Percentiles rank a stretch among this genome's conserved stretches.
Evolutionary conservation across 2,888 invertebrate species (phyloP).

Genomic region (Plagiodera versicolora): DNA sequence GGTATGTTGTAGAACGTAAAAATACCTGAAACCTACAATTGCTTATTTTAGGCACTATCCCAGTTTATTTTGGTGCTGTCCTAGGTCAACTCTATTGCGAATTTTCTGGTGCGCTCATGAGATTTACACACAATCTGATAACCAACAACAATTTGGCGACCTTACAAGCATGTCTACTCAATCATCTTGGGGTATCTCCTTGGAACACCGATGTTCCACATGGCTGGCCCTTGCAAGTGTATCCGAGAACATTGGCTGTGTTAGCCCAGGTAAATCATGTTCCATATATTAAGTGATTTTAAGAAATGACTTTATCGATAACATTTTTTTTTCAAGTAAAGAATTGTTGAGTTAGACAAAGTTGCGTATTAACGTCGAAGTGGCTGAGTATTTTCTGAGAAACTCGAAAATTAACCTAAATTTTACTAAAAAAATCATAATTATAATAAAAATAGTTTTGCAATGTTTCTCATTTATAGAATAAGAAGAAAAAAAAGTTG

Average conservation of each 20-base stretch:
- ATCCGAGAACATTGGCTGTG: slow-evolving; percentile 75
- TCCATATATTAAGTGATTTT: too few species aligned
- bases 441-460: too few species aligned
- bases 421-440: too few species aligned
- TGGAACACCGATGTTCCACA: slow-evolving; percentile 65
- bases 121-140: slow-evolving; percentile 78
- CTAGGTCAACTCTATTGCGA: slow-evolving; percentile 70
- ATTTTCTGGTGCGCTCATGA: slow-evolving; percentile 77
- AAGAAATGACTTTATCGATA: too few species aligned
- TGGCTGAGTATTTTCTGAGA: too few species aligned
- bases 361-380: too few species aligned
- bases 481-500: too few species aligned
- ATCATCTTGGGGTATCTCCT: slow-evolving; percentile 75
- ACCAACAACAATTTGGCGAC: slow-evolving; percentile 70
- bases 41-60: slow-evolving; percentile 64
- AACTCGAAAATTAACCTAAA: too few species aligned
- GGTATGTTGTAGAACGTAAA: background rate
- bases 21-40: background rate
- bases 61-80: slow-evolving; percentile 71
- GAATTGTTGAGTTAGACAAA: too few species aligned
- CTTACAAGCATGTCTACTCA: slow-evolving; percentile 71
- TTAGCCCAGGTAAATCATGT: slow-evolving; percentile 71
- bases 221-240: slow-evolving; percentile 78
- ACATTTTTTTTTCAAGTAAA: too few species aligned
- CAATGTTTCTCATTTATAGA: too few species aligned